Percentiles rank a stretch among this genome's conserved stretches.
phyloP scores from a whole-genome alignment of 2,888 invertebrate species.

The Nymphalis urticae region DNA sequence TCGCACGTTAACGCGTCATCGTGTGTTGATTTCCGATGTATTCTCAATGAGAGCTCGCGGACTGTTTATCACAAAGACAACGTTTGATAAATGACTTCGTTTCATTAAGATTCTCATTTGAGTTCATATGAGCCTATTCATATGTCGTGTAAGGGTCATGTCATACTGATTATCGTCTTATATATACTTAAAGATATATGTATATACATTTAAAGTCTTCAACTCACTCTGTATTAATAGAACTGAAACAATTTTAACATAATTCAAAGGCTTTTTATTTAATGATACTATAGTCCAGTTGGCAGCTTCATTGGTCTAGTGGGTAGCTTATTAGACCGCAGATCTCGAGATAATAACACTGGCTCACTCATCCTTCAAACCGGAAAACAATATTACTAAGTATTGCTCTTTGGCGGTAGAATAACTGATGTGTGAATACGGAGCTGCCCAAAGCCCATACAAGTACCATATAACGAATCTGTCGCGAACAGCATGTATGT shows the following conservation, averaged over 20 bases:
- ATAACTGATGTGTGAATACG: too few relatives aligned
- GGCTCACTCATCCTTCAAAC: too few relatives aligned
- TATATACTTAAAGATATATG: slow-evolving; percentile 1
- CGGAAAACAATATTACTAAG: too few relatives aligned
- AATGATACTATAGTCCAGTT: neutral
- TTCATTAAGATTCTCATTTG: slow-evolving; percentile 18
- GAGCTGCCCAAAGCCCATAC: too few relatives aligned
- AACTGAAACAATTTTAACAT: neutral
- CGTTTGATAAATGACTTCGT: slow-evolving; percentile 16
- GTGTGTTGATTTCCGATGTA: slow-evolving; percentile 10
- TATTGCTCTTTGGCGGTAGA: too few relatives aligned
- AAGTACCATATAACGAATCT: neutral
- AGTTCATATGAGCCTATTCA: slow-evolving; percentile 8
- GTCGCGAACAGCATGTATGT: slow-evolving; percentile 11
- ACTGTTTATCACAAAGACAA: slow-evolving; percentile 14
- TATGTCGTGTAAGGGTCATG: neutral
- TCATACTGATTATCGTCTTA: neutral
- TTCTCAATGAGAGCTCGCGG: slow-evolving; percentile 7
- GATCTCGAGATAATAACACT: too few relatives aligned
- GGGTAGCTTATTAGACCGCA: too few relatives aligned
- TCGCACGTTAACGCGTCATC: slow-evolving; percentile 1
- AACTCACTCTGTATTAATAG: neutral
- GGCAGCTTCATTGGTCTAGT: too few relatives aligned
- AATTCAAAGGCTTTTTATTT: neutral
- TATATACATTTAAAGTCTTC: neutral